Percentiles rank a stretch among this genome's conserved stretches.
Conservation (phyloP, 1,140 invertebrate species). For the Leptoteleia sp. region DNA sequence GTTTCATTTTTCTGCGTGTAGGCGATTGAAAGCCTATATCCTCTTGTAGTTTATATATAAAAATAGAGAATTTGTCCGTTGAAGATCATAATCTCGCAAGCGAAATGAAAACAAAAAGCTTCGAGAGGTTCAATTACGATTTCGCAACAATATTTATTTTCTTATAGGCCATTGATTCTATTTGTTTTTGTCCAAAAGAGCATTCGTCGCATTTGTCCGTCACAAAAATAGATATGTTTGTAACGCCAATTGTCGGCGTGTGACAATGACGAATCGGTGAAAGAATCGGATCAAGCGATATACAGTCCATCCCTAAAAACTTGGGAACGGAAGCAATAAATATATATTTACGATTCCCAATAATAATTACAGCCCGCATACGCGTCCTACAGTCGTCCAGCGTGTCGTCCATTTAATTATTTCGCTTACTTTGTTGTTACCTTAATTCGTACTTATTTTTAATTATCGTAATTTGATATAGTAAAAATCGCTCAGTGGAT, state of each 20-base stretch:
- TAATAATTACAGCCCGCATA: too few relatives aligned
- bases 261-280: conserved; percentile 49
- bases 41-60: conserved; percentile 15
- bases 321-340: conserved; percentile 32
- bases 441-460: too few relatives aligned
- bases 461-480: too few relatives aligned
- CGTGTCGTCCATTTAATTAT: too few relatives aligned
- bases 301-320: conserved; percentile 37
- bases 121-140: conserved; percentile 17
- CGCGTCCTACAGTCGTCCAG: too few relatives aligned
- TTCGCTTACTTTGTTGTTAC: too few relatives aligned
- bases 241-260: conserved; percentile 28
- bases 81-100: neutral
- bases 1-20: too few relatives aligned
- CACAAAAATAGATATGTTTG: conserved; percentile 65
- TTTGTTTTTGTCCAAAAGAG: conserved; percentile 44
- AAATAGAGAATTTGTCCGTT: conserved; percentile 26
- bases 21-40: neutral
- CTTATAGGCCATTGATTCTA: conserved; percentile 52
- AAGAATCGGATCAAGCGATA: conserved; percentile 49
- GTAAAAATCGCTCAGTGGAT: too few relatives aligned
- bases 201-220: conserved; percentile 44
- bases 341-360: too few relatives aligned
- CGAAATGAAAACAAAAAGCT: neutral
- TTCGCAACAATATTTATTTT: conserved; percentile 17